Percentiles rank a stretch among this genome's conserved stretches.
Conservation (phyloP, 2,113 vertebrate species). For the Periophthalmus modestus region DNA sequence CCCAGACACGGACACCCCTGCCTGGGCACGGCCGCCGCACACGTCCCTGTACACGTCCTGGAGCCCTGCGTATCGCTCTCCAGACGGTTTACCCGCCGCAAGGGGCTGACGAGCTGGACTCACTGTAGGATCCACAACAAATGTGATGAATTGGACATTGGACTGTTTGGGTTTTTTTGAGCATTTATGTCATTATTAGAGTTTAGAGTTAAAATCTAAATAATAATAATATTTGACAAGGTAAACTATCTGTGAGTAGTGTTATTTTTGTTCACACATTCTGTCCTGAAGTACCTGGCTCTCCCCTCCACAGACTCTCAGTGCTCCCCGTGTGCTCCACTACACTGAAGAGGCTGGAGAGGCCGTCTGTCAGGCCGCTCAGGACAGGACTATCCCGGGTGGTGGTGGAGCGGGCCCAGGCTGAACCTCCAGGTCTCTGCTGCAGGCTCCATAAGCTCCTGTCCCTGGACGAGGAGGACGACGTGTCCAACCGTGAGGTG, state of each 20-base stretch:
- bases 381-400: constrained; percentile 95
- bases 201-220: too few species aligned
- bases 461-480: constrained; percentile 79
- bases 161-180: too few species aligned
- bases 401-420: constrained; percentile 98
- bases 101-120: constrained; percentile 67
- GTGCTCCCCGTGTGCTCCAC: constrained; percentile 92
- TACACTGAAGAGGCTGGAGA: constrained; percentile 95
- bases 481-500: constrained; percentile 86
- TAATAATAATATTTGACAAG: too few species aligned
- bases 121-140: constrained; percentile 20
- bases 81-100: constrained; percentile 74
- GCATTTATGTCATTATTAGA: too few species aligned
- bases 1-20: constrained; percentile 12
- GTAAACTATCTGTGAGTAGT: too few species aligned
- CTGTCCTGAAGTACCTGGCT: constrained; percentile 48
- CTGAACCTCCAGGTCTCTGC: constrained; percentile 87
- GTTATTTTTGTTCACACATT: too few species aligned
- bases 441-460: constrained; percentile 94
- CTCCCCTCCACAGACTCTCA: constrained; percentile 88
- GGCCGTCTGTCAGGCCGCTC: constrained; percentile 90
- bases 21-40: constrained; percentile 75
- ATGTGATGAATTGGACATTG: background rate
- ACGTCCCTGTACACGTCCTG: constrained; percentile 93
- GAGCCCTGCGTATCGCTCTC: constrained; percentile 84